Base-by-base conservation (phyloP, 92 coral and sea anemone genomes). In the Porites rus region DNA sequence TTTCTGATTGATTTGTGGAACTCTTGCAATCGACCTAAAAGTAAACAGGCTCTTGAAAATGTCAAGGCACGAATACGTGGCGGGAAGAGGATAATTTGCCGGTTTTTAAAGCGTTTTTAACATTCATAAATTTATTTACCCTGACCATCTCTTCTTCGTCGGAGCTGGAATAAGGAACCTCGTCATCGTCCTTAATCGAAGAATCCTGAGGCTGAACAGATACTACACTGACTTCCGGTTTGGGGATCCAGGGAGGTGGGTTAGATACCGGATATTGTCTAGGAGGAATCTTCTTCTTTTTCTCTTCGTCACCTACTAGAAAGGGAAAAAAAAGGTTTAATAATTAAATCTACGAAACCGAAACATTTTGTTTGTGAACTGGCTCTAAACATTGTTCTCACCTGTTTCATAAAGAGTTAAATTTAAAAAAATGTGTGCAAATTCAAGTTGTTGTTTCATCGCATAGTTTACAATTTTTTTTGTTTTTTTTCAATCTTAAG, bases 201-300 rank as follows among this genome's bases (percentile, higher is more conserved):
- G 94, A 89, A 68, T 95, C 98, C 79, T 88, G 90, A 38, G 98
- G 98, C 76, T 95, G 98, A 70, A 95, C 98, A 52, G 98, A 95
- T 8, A 95, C 96, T 21, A 95, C 98, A 83, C 77, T 95, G 65
- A 95, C 90, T 85, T 95, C 98, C 82, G 98, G 98, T 91, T 95
- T 95, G 56, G 98, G 98, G 17, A 95, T 93, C 98, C 98, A 95
- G 5, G 98, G 98, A 65, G 98, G 98, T 19, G 96, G 96, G 10
- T 89, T 78, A 25, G 83, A 91, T 70, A 83, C 58, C 38, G 93
- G 88, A 60, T 66, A 91, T 20, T 77, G 83, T n/a, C 81, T 81
- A 2, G 90, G 81, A 16, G 81, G 69, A 1, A 65, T 82, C 25
- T 62, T 83, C 72, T 46, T 59, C 51, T 83, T 83, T 56, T 74